Evolutionary conservation across 2,797 vertebrate species (phyloP).

Genomic region (Rhinophrynus dorsalis): DNA sequence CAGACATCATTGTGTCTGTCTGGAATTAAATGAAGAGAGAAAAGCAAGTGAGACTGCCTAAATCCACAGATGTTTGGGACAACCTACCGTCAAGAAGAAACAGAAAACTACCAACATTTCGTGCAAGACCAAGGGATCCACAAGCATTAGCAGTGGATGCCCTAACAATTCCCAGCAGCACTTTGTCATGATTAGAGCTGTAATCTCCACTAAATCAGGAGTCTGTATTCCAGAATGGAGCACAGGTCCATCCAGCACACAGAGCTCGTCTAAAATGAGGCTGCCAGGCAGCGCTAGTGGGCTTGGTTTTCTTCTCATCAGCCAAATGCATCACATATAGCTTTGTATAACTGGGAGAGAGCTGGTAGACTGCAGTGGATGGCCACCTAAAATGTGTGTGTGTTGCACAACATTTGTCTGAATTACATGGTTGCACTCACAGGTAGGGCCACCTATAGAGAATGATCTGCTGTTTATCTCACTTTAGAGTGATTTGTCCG

Average conservation of each 20-base stretch:
- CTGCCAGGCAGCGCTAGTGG: conserved; percentile 90
- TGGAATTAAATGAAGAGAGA: no score
- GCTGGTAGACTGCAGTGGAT: conserved; percentile 87
- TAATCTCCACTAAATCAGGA: conserved; percentile 93
- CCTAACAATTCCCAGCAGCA: conserved; percentile 76
- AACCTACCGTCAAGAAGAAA: no score
- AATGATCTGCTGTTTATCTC: no score
- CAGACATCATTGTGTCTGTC: no score
- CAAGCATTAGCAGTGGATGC: no score
- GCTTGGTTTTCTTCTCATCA: conserved; percentile 87
- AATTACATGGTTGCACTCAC: conserved; percentile 90
- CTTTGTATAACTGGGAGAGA: conserved; percentile 81
- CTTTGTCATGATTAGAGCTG: conserved; percentile 88
- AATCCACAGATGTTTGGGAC: no score
- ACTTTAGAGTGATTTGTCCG: no score
- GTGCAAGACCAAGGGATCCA: no score
- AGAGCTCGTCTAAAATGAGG: conserved; percentile 81
- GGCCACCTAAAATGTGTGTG: conserved; percentile 95
- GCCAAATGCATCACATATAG: conserved; percentile 83
- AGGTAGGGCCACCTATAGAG: conserved; percentile 77
- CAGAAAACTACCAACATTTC: no score
- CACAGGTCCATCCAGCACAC: conserved; percentile 84
- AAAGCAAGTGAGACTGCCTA: no score
- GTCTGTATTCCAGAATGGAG: conserved; percentile 87
- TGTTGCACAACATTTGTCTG: conserved; percentile 87